Conservation (phyloP, 1,140 invertebrate genomes). For the Drosophila tsacasi region DNA sequence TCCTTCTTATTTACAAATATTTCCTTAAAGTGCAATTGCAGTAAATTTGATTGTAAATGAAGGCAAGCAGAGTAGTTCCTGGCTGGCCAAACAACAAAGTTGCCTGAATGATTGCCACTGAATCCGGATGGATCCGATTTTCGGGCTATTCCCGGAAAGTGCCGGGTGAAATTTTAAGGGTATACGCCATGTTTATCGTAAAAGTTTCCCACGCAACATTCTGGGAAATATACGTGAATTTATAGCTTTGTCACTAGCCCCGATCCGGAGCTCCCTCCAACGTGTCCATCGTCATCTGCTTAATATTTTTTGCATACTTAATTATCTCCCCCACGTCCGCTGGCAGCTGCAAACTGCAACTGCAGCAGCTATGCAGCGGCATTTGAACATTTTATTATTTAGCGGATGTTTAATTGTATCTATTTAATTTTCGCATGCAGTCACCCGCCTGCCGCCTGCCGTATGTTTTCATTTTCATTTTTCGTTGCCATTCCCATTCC, state of each 20-base stretch:
- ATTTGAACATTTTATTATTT: conserved; percentile 83
- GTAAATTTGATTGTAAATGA: conserved; percentile 72
- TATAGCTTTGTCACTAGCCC: conserved; percentile 41
- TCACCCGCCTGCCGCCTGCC: conserved; percentile 30
- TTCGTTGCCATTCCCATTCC: conserved; percentile 28
- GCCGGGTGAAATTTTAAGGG: conserved; percentile 8
- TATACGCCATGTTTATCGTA: conserved; percentile 39
- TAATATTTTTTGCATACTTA: conserved; percentile 53
- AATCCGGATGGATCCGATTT: conserved; percentile 36
- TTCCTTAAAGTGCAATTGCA: conserved; percentile 29
- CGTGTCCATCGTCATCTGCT: conserved; percentile 33
- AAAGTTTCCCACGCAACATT: conserved; percentile 53
- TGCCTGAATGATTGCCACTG: conserved; percentile 32
- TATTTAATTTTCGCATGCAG: conserved; percentile 82
- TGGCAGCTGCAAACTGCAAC: conserved; percentile 31
- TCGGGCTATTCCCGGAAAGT: conserved; percentile 23
- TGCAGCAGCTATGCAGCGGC: conserved; percentile 6
- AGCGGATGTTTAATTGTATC: conserved; percentile 84
- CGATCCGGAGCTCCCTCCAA: neutral
- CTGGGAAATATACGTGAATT: conserved; percentile 37
- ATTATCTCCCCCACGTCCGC: conserved; percentile 48
- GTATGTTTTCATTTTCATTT: conserved; percentile 60
- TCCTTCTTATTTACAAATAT: conserved; percentile 2
- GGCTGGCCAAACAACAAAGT: conserved; percentile 46
- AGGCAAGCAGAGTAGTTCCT: conserved; percentile 17